Base-by-base conservation (phyloP, 2,113 vertebrate species). In the Capricornis sumatraensis region DNA sequence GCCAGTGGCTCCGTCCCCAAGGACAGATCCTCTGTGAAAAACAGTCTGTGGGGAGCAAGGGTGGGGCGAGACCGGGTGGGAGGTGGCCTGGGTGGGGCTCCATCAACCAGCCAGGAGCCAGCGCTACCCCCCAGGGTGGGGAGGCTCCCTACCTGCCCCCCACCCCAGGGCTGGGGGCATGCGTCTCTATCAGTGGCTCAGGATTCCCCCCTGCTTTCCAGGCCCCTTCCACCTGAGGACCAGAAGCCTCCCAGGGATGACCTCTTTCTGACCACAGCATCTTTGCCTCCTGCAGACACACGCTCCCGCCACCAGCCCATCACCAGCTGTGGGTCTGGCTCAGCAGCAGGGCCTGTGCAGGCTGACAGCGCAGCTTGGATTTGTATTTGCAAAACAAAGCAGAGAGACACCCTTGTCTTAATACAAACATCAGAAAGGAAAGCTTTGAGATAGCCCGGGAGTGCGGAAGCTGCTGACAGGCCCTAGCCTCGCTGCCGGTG, bases 391-490 rank as follows among this genome's bases (percentile, higher is more conserved):
- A 50, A 76, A 91, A 60, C 52, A 91, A 21, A 89, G 55, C 36
- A 43, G 62, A 76, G 50, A 62, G 85, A 76, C 47, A 30, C 12
- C 23, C 60, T 47, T 30, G 53, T 40, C 40, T 30, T 36, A 25
- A 60, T 16, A 55, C 0, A 17, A 25, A 78, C 12, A 28, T 27
- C 50, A 74, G 47, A 53, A 45, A 93, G 81, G 2, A 27, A 47
- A 85, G 30, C 25, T 50, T 74, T 83, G 40, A 15, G 30, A 45
- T 8, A 17, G 27, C 10, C 13, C 6, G 23, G 53, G 55, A 40
- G 27, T 25, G 1, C 15, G 0, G 28, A 67, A 21, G 53, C n/a
- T 1, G 7, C 9, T 3, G 74, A 8, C 7, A 2, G 6, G 25
- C 16, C 74, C 2, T 11, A 27, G 17, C 78, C 78, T 27, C n/a